Evolutionary conservation across 2,888 invertebrate genomes (phyloP).

Genomic region (Deroplatys truncata): DNA sequence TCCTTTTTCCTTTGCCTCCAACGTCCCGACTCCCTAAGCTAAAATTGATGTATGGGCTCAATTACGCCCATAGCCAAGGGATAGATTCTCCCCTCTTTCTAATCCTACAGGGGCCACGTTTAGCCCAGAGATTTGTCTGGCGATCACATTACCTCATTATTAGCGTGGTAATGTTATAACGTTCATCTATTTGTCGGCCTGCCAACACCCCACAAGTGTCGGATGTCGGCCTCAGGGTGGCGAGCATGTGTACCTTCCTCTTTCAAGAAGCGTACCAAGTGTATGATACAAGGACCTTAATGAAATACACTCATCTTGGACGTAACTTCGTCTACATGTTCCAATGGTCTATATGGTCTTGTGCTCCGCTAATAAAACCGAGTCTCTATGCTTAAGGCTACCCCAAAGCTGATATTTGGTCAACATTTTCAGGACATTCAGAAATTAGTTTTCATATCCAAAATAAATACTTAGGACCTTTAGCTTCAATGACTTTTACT

Average conservation of each 20-base stretch:
- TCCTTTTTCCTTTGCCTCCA: neutral
- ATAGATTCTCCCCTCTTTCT: neutral
- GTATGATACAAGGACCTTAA: no score
- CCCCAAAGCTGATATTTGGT: no score
- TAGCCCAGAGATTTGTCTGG: slow-evolving; percentile 1
- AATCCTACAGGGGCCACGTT: neutral
- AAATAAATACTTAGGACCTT: no score
- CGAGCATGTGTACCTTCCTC: neutral
- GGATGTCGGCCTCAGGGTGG: neutral
- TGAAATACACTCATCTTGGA: no score
- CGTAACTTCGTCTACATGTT: no score
- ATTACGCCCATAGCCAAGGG: slow-evolving; percentile 9
- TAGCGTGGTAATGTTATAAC: slow-evolving; percentile 26
- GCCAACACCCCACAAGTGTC: neutral
- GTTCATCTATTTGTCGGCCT: neutral
- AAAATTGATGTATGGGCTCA: slow-evolving; percentile 11
- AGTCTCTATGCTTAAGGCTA: no score
- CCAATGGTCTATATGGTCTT: no score
- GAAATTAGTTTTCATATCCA: no score
- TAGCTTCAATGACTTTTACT: no score
- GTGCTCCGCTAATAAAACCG: no score
- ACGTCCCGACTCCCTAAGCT: neutral
- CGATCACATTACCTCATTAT: slow-evolving; percentile 20
- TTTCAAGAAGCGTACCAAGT: neutral
- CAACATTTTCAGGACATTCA: no score